These are phyloP conservation scores for Beris chalybata DNA, from an alignment of 2,888 invertebrate genomes.

Conservation along the genomic window DNA sequence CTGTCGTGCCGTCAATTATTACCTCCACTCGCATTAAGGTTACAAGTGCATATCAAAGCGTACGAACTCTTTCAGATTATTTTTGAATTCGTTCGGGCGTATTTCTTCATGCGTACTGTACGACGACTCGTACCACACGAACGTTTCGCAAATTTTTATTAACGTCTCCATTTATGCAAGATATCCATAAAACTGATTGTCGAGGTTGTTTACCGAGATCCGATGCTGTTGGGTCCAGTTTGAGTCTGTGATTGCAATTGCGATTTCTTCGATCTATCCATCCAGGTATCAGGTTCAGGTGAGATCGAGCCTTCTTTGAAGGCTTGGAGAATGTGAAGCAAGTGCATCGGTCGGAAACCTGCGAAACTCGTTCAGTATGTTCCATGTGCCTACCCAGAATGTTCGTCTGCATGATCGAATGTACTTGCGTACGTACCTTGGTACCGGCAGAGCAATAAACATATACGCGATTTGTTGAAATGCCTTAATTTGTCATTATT, in stretches of 20 bases:
- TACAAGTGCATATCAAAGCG: conserved; percentile 18
- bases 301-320: conserved; percentile 20
- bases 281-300: conserved; percentile 22
- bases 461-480: conserved; percentile 24
- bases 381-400: too few species aligned
- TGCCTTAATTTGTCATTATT: conserved; percentile 27
- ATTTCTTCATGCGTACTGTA: background rate
- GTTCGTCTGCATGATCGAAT: too few species aligned
- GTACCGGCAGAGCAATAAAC: conserved; percentile 5
- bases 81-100: too few species aligned
- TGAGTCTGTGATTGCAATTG: conserved; percentile 15
- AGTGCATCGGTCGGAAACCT: conserved; percentile 6
- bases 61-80: background rate
- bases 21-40: conserved; percentile 16
- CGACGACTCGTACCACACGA: background rate
- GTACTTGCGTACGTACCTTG: background rate
- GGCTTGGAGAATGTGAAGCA: conserved; percentile 24
- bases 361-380: conserved; percentile 12
- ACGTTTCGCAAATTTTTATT: conserved; percentile 19
- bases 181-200: conserved; percentile 14
- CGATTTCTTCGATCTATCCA: conserved; percentile 13
- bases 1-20: background rate
- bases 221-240: conserved; percentile 8
- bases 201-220: conserved; percentile 6
- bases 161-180: conserved; percentile 29